Evolutionary conservation across 2,888 invertebrate genomes (phyloP), one percentile per base, ranked within the genome.

Genomic region (Autographa gamma): DNA sequence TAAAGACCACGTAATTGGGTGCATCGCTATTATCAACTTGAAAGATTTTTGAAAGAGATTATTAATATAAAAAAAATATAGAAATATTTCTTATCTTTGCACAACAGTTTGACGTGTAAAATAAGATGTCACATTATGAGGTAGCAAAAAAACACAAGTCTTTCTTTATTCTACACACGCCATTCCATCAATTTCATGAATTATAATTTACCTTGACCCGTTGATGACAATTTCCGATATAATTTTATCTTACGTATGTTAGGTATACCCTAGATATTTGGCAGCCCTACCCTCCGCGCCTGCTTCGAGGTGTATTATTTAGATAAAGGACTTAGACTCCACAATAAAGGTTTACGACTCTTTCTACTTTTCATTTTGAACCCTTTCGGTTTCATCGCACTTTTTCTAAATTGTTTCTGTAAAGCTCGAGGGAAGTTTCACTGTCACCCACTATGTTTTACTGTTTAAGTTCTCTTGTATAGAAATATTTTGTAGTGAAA

Each of bases 271-370:
- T 41, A 38, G n/a, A 1, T 18, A 7, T 2, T 34, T 38, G 69
- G 14, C 80, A 80, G n/a, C 69, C 77, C 78, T 72, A 25, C 5
- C 14, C 9, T 2, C 62, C 9, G 19, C 13, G 56, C 48, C 70
- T 66, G 48, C 48, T 59, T 69, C 67, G 69, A 64, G 61, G 71
- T 76, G 68, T 81, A 77, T 79, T 84, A 63, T 75, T 78, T 77
- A 74, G 80, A 82, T 76, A 82, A 72, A 81, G 18, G 60, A 59
- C n/a, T n/a, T n/a, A n/a, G n/a, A n/a, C 66, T 80, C 76, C 69
- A 77, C 83, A 81, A 79, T 86, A 81, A 84, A 87, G 86, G 69
- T 84, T 87, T 80, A 86, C 80, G 77, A 76, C 63, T 68, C 66
- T 77, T 81, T 76, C 79, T 73, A 80, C 70, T 76, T 74, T 72